Evolutionary conservation across 1,140 invertebrate genomes (phyloP), one percentile per base, ranked within the genome.

Genomic region (Melanaphis sacchari): DNA sequence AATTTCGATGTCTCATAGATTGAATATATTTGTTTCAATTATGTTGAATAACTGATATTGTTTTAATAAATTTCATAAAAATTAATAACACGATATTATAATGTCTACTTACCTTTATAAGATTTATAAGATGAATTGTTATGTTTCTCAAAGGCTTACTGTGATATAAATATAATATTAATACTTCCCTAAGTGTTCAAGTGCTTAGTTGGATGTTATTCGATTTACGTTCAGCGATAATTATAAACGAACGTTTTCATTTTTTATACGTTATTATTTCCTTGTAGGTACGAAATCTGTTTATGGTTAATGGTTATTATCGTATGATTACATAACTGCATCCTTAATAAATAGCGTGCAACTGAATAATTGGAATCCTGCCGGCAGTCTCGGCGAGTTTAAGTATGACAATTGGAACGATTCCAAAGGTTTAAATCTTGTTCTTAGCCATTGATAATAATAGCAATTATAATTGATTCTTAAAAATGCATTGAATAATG

Each of bases 341-440:
- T 76, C 59, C 59, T 76, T 36, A 76, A 76, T 76, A 76, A 76
- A 76, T n/a, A n/a, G 59, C 59, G n/a, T 76, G 31, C 31, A 76
- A 76, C 59, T 76, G 59, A 76, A 76, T 76, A 76, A 76, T 76
- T 76, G 59, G 59, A 76, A 76, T 76, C 59, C 59, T 76, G 59
- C 59, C 59, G 59, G 31, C 59, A 76, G n/a, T 76, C 59, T 36
- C 15, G 59, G 59, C 59, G 18, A n/a, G 59, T n/a, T 76, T n/a
- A n/a, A 76, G 59, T 76, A n/a, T 76, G 59, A 76, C n/a, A n/a
- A 76, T 76, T 76, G 59, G 59, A 76, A 76, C 59, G 59, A n/a
- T 76, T 36, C 59, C 59, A 76, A 59, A n/a, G n/a, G 59, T n/a
- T n/a, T 76, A 76, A 76, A 76, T n/a, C 59, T n/a, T n/a, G 31